Percentiles rank a stretch among this genome's conserved stretches.
Evolutionary conservation across 2,797 vertebrate species (phyloP).

Genomic region (Falco biarmicus): DNA sequence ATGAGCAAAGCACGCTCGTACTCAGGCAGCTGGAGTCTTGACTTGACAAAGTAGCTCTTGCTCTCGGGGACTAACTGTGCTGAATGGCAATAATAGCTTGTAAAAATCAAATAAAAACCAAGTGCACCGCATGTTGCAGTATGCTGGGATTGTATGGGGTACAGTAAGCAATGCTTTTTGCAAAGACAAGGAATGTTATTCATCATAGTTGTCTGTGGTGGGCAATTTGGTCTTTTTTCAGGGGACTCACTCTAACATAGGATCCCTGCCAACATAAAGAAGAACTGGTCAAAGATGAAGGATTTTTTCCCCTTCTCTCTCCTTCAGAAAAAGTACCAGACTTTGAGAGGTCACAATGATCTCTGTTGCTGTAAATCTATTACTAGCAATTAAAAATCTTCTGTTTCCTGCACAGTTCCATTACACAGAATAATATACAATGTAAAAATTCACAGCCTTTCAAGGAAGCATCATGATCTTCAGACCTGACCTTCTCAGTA

Average conservation of each 20-base stretch:
- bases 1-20: not conserved
- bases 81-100: not conserved
- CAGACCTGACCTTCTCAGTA: constrained; percentile 26
- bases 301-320: not conserved
- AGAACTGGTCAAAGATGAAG: not conserved
- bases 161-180: not conserved
- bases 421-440: not conserved
- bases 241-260: not conserved
- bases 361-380: not conserved
- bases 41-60: not conserved
- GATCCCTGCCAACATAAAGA: not conserved
- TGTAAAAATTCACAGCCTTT: not conserved
- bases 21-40: not conserved
- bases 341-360: not conserved
- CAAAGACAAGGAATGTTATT: not conserved
- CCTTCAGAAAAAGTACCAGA: not conserved
- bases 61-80: not conserved
- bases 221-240: not conserved
- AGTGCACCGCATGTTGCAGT: not conserved
- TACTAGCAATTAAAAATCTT: not conserved
- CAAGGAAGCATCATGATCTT: not conserved
- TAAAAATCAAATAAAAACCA: constrained; percentile 13
- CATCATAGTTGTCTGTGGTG: not conserved
- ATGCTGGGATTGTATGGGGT: not conserved
- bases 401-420: not conserved